These are phyloP conservation scores for Hypotaenidia okinawae DNA, from an alignment of 2,797 vertebrate species.

Conservation along the genomic window DNA sequence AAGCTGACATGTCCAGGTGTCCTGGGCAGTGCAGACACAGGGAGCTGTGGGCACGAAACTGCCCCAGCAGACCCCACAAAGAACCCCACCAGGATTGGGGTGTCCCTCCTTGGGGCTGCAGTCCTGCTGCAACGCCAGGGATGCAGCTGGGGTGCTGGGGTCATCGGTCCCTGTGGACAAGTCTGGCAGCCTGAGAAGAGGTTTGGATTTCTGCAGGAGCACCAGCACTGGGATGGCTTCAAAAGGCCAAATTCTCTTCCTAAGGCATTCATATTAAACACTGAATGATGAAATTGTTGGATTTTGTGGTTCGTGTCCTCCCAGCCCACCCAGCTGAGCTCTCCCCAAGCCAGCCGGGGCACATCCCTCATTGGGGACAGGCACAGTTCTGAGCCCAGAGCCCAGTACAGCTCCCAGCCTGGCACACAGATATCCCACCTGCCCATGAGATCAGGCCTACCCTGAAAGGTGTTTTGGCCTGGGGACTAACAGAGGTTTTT, in stretches of 20 bases:
- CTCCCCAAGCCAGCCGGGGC: not conserved
- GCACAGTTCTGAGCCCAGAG: not conserved
- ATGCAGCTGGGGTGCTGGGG: not conserved
- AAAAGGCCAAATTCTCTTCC: not conserved
- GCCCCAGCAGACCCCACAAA: not conserved
- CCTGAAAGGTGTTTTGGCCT: not conserved
- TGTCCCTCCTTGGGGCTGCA: too few relatives aligned
- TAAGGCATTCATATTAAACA: not conserved
- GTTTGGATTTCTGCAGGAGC: rapidly evolving
- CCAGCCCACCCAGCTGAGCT: not conserved
- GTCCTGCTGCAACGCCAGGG: not conserved
- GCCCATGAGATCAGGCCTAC: not conserved
- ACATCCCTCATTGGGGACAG: rapidly evolving
- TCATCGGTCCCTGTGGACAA: rapidly evolving
- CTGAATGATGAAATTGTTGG: not conserved
- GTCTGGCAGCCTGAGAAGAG: not conserved
- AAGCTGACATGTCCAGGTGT: not conserved
- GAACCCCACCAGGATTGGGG: not conserved
- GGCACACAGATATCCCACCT: rapidly evolving
- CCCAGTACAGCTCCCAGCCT: rapidly evolving
- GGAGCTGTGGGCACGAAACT: not conserved
- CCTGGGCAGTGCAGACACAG: not conserved
- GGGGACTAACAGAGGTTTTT: not conserved
- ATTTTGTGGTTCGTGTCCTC: not conserved
- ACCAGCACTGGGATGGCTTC: not conserved